Evolutionary conservation across 2,797 vertebrate species (phyloP), one percentile per base, ranked within the genome.

Genomic region (Oreochromis grahami): DNA sequence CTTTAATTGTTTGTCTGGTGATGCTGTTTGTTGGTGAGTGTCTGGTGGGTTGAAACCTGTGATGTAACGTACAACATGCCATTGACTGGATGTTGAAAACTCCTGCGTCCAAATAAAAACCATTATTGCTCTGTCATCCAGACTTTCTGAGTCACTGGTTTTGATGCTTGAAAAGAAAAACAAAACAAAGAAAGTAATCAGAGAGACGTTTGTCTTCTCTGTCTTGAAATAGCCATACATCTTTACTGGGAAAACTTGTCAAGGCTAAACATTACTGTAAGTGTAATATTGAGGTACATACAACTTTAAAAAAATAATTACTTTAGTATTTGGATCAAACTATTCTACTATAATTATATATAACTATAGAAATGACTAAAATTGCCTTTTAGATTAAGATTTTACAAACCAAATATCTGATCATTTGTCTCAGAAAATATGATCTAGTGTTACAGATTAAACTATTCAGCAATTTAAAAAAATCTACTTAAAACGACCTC

Each of bases 51-150:
- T 96, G 96, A 96, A 96, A 96, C 96, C 95, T 96, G 97, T 98
- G 92, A 94, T 96, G 96, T 97, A 94, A 90, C 94, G 97, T 97
- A 96, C 91, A 94, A 94, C 95, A 96, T 96, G 93, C 95, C 97
- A 96, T 96, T 97, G 96, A 96, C 96, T 96, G 97, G 96, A 97
- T 94, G 97, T 97, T 96, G 95, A 97, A 96, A 97, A 96, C 94
- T 96, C 95, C 88, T 89, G 87, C 87, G 89, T 98, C 93, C 95
- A 96, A 99, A 98, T 98, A 98, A 98, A 74, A 98, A 94, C 94
- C 95, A 95, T 96, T 96, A 97, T 84, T 96, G 96, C 87, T 94
- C 93, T 94, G 91, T 93, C 84, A 92, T 87, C 17, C 78, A 55
- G 34, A 8, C 70, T 34, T 24, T 81, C 29, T 78, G 38, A 56